Base-by-base conservation (phyloP, 2,888 invertebrate genomes). In the Eristalinus sepulchralis region DNA sequence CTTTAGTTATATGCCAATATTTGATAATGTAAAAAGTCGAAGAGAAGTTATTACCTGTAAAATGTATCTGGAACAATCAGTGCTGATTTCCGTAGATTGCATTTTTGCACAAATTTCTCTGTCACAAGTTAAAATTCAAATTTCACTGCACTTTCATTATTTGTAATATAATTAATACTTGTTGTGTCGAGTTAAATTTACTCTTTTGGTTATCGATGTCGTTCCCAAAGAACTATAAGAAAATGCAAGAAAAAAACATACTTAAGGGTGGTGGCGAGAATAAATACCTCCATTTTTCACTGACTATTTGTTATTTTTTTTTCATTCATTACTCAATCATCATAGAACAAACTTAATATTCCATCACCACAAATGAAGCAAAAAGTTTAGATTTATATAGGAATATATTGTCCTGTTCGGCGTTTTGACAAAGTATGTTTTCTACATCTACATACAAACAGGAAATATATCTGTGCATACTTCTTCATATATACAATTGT, bases 61-160 rank as follows among this genome's bases (percentile, higher is more conserved):
- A 73, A 86, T 86, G 47, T 86, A 86, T 78, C 85, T 82, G 13
- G 85, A 86, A 78, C 73, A 78, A 60, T 86, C 85, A 31, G 70
- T 86, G 62, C 70, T 82, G 39, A 70, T 57, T 75, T 86, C 82
- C 20, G 81, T 64, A 53, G 77, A 62, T 64, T 86, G 82, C 85
- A 86, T 86, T 78, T 81, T 82, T 68, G 73, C 64, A 78, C 70
- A 55, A 70, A 66, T 70, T 47, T 73, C 36, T 47, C 39, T 53
- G 47, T 60, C 55, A 27, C 62, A 62, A 75, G 36, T 78, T 72
- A 77, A 72, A 77, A 71, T 63, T 57, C 34, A 72, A 62, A 62
- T 33, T 80, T 75, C 70, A 63, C 31, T 22, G 63, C 34, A 22
- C 22, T 75, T 71, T 75, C 70, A 76, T 68, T 75, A 68, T 62